These are phyloP conservation scores for Limnothrissa miodon DNA, from an alignment of 2,113 vertebrate species.

Conservation along the genomic window DNA sequence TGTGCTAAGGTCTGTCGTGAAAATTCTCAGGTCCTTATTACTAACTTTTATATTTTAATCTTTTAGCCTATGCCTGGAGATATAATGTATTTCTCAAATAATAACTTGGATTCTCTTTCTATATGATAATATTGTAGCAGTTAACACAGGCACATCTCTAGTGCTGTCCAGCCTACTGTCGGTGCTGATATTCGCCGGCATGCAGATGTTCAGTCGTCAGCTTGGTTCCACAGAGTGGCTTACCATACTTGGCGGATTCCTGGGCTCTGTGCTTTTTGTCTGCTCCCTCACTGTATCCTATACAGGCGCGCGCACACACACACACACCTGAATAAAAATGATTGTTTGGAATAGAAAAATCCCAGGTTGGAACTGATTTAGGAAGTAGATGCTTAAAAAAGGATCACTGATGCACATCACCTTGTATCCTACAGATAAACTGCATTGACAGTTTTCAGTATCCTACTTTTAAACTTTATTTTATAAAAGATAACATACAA, in stretches of 20 bases:
- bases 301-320: too few relatives aligned
- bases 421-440: too few relatives aligned
- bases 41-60: too few relatives aligned
- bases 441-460: too few relatives aligned
- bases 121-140: slow-evolving; percentile 64
- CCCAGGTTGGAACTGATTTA: not conserved
- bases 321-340: not conserved
- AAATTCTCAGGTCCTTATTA: too few relatives aligned
- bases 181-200: slow-evolving; percentile 91
- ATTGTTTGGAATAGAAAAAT: not conserved
- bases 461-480: too few relatives aligned
- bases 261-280: slow-evolving; percentile 89
- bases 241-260: slow-evolving; percentile 90
- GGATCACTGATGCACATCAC: too few relatives aligned
- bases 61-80: too few relatives aligned
- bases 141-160: slow-evolving; percentile 86
- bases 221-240: slow-evolving; percentile 91
- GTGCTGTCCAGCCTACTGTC: slow-evolving; percentile 88
- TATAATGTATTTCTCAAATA: not conserved
- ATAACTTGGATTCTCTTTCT: not conserved
- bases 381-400: too few relatives aligned
- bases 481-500: not conserved
- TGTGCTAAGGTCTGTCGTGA: not conserved
- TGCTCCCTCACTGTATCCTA: slow-evolving; percentile 97
- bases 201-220: slow-evolving; percentile 97